Evolutionary conservation across 2,797 vertebrate genomes (phyloP).

Genomic region (Acanthornis magna): DNA sequence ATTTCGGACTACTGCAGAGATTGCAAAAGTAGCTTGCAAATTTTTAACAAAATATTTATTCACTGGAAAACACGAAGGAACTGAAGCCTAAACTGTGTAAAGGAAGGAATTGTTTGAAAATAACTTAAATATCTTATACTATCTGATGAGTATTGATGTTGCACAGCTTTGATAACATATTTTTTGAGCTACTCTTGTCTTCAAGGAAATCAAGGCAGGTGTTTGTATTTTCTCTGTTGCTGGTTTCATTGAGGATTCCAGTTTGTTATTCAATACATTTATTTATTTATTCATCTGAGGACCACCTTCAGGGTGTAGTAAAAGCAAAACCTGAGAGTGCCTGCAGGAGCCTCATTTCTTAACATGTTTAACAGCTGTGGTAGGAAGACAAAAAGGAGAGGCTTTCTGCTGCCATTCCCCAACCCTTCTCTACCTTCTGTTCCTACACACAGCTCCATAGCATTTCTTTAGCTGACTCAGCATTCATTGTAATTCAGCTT

Average conservation of each 20-base stretch:
- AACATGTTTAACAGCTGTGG: rapidly evolving
- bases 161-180: background rate
- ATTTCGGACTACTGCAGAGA: background rate
- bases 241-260: background rate
- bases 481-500: background rate
- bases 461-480: background rate
- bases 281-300: background rate
- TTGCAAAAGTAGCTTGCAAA: background rate
- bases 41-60: background rate
- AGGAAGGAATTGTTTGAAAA: background rate
- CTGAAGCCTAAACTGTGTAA: background rate
- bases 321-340: background rate
- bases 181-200: background rate
- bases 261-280: background rate
- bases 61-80: background rate
- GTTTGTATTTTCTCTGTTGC: background rate
- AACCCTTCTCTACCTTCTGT: background rate
- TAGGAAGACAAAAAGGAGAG: background rate
- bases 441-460: background rate
- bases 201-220: background rate
- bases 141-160: background rate
- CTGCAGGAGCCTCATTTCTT: background rate
- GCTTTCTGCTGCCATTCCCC: background rate
- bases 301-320: background rate
- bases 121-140: background rate